These are phyloP conservation scores for Aphelinus certus DNA, from an alignment of 1,140 invertebrate species.

Conservation along the genomic window DNA sequence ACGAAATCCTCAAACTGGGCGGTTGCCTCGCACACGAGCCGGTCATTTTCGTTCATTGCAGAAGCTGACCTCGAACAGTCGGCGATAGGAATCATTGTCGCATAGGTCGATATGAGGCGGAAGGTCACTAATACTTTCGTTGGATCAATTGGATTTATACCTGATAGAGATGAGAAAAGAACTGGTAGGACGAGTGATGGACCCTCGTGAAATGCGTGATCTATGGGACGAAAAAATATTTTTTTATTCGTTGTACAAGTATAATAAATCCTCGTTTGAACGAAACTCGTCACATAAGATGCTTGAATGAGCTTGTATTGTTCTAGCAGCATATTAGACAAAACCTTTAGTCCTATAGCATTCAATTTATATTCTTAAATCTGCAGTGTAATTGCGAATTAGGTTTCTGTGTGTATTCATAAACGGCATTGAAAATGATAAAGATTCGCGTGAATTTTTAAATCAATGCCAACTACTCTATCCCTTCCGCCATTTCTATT, in stretches of 20 bases:
- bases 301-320: too few species aligned
- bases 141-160: conserved; percentile 91
- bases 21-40: conserved; percentile 81
- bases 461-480: too few species aligned
- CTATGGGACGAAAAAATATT: conserved; percentile 41
- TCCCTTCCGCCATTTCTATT: too few species aligned
- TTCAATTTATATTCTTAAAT: too few species aligned
- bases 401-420: neutral
- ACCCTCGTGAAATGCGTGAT: conserved; percentile 76
- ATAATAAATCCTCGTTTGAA: neutral
- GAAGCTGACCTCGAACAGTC: conserved; percentile 83
- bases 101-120: conserved; percentile 81
- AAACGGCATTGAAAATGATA: neutral
- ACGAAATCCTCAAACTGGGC: conserved; percentile 90
- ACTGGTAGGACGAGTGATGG: conserved; percentile 84
- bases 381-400: too few species aligned
- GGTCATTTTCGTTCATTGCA: conserved; percentile 76
- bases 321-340: too few species aligned
- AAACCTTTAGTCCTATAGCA: too few species aligned
- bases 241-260: neutral
- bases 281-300: neutral
- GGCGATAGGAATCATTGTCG: conserved; percentile 80
- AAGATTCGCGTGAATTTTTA: too few species aligned
- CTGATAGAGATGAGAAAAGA: conserved; percentile 81
- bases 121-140: conserved; percentile 84